Percentiles rank a stretch among this genome's conserved stretches.
These are phyloP conservation scores for Nyctalus aviator DNA, from an alignment of 2,797 vertebrate species.

Conservation along the genomic window DNA sequence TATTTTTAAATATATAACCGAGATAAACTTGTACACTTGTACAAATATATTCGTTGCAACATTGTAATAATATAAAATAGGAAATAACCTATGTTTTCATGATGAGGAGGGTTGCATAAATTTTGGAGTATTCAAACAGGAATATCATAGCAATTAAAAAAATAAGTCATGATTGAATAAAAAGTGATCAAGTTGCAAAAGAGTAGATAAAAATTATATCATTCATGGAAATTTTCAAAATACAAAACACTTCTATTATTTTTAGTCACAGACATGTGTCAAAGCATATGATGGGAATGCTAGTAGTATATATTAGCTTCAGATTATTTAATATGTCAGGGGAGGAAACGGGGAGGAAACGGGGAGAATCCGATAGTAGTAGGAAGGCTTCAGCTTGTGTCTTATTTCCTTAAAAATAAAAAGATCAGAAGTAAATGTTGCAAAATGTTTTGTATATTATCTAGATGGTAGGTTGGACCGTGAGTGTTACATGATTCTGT, in stretches of 20 bases:
- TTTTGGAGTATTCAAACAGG: neutral
- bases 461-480: neutral
- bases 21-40: neutral
- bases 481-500: neutral
- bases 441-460: constrained; percentile 30
- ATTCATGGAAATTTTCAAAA: constrained; percentile 3
- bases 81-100: neutral
- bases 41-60: neutral
- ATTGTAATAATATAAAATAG: neutral
- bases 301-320: neutral
- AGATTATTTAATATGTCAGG: neutral
- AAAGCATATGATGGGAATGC: neutral
- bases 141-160: neutral
- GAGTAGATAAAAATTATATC: neutral
- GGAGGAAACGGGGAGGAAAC: neutral
- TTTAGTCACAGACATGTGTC: neutral
- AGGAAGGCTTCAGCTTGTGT: neutral
- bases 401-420: constrained; percentile 23
- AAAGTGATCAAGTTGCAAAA: constrained; percentile 10
- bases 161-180: neutral
- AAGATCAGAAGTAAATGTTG: neutral
- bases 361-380: neutral
- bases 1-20: neutral
- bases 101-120: neutral
- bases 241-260: neutral